These are phyloP conservation scores for Rhodinocichla rosea DNA, from an alignment of 2,113 vertebrate species.

Conservation along the genomic window DNA sequence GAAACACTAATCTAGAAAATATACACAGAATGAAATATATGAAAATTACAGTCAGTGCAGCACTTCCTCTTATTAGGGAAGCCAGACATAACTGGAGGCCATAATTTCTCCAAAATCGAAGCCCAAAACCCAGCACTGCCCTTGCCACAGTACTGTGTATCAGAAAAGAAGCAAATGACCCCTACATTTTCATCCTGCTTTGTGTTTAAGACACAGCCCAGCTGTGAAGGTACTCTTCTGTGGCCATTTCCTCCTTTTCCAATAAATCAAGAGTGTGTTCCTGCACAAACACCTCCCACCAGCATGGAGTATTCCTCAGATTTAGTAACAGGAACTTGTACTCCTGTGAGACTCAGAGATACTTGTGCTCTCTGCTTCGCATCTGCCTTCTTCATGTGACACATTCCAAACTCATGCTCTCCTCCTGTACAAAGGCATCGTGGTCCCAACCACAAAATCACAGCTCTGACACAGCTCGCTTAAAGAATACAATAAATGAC, in stretches of 20 bases:
- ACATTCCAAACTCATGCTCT: not conserved
- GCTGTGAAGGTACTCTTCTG: not conserved
- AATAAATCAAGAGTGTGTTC: not conserved
- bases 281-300: not conserved
- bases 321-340: not conserved
- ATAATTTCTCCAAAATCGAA: not conserved
- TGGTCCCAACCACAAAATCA: not conserved
- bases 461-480: not conserved
- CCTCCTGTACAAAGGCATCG: fast-evolving
- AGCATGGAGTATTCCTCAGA: not conserved
- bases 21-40: not conserved
- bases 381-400: not conserved
- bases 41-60: not conserved
- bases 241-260: not conserved
- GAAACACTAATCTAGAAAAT: not conserved
- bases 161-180: not conserved
- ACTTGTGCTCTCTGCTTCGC: not conserved
- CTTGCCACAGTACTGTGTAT: not conserved
- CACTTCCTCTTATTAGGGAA: not conserved
- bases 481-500: not conserved
- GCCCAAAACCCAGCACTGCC: not conserved
- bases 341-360: not conserved
- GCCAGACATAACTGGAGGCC: not conserved
- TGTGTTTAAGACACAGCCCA: not conserved
- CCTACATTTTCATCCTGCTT: not conserved